Percentiles rank a stretch among this genome's conserved stretches.
Evolutionary conservation across 2,888 invertebrate genomes (phyloP).

Genomic region (Pelosia muscerda): DNA sequence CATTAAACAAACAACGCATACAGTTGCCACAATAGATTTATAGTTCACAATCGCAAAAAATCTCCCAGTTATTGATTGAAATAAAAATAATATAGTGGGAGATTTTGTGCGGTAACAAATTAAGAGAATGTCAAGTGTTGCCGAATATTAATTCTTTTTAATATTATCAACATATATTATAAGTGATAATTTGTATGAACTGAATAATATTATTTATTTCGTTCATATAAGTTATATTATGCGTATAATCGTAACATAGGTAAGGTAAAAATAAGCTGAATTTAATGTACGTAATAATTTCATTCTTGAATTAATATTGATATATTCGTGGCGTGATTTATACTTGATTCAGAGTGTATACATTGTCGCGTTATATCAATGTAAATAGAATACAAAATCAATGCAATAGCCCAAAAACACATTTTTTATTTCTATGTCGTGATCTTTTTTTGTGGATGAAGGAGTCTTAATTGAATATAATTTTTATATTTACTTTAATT

Average conservation of each 20-base stretch:
- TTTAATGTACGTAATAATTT: constrained; percentile 85
- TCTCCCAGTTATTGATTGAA: constrained; percentile 33
- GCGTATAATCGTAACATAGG: constrained; percentile 83
- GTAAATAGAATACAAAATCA: constrained; percentile 76
- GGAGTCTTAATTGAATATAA: constrained; percentile 57
- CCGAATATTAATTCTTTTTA: constrained; percentile 84
- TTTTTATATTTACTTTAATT: constrained; percentile 60
- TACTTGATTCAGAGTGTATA: constrained; percentile 30
- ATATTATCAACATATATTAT: constrained; percentile 84
- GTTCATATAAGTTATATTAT: constrained; percentile 66
- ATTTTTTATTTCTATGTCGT: constrained; percentile 72
- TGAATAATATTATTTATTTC: constrained; percentile 46
- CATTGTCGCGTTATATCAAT: constrained; percentile 63
- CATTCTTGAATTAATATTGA: constrained; percentile 84
- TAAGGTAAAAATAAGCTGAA: constrained; percentile 85
- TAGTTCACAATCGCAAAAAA: constrained; percentile 69
- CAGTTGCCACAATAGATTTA: constrained; percentile 84
- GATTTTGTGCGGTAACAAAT: constrained; percentile 61
- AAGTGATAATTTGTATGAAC: constrained; percentile 71
- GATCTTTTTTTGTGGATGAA: constrained; percentile 66
- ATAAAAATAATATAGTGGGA: constrained; percentile 38
- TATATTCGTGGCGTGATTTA: constrained; percentile 47
- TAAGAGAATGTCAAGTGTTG: constrained; percentile 86
- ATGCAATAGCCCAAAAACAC: constrained; percentile 86
- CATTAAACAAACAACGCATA: constrained; percentile 61